Evolutionary conservation across 2,888 invertebrate species (phyloP).

Genomic region (Chrysotoxum bicinctum): DNA sequence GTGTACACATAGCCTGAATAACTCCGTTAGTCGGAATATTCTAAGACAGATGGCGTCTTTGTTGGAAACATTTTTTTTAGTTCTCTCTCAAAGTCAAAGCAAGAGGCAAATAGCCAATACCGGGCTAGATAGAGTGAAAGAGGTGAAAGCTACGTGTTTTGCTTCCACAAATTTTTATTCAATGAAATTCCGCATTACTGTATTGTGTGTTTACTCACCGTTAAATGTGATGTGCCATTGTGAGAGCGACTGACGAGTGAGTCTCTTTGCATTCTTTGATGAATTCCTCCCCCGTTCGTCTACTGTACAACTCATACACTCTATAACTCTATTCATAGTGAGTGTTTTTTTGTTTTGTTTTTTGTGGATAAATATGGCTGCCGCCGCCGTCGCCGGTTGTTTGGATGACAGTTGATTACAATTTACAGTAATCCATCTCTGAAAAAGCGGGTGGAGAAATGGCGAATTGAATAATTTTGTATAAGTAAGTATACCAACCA

Average conservation of each 20-base stretch:
- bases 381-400: conserved; percentile 20
- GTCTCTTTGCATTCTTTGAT: conserved; percentile 9
- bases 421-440: conserved; percentile 2
- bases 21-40: conserved; percentile 69
- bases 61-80: background rate
- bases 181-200: conserved; percentile 71
- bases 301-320: background rate
- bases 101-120: conserved; percentile 33
- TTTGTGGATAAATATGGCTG: conserved; percentile 62
- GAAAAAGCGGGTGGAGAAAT: conserved; percentile 15
- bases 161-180: conserved; percentile 68
- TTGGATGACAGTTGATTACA: conserved; percentile 43
- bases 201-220: conserved; percentile 72
- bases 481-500: background rate
- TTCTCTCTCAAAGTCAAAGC: conserved; percentile 21
- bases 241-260: conserved; percentile 31
- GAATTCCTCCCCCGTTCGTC: conserved; percentile 13
- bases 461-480: conserved; percentile 52
- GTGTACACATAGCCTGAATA: conserved; percentile 59
- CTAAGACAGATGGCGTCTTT: conserved; percentile 67
- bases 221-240: conserved; percentile 55
- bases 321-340: conserved; percentile 6
- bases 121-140: conserved; percentile 37
- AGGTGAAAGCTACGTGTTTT: conserved; percentile 48
- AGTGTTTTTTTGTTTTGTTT: conserved; percentile 24